A percentile compares a stretch with the other conserved stretches of the same genome.
Conservation (phyloP, 2,888 invertebrate genomes). For the Vanessa cardui region DNA sequence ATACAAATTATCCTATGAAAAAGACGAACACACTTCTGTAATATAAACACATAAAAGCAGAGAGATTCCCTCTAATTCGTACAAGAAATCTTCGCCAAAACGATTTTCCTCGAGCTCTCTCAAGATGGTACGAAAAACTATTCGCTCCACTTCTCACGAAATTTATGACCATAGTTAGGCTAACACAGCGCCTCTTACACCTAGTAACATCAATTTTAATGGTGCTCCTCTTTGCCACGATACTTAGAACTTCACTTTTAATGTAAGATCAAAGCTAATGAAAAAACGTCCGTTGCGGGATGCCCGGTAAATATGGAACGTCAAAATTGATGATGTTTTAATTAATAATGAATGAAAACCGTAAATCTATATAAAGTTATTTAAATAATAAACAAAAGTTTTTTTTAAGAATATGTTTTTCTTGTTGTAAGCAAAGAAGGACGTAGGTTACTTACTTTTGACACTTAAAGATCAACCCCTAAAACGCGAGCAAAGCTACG, state of each 20-base stretch:
- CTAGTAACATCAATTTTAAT: conserved; percentile 20
- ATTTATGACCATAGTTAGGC: conserved; percentile 34
- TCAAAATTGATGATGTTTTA: no score
- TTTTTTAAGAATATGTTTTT: no score
- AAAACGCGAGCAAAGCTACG: no score
- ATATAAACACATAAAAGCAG: conserved; percentile 5
- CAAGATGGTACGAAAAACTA: conserved; percentile 32
- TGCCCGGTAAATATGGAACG: no score
- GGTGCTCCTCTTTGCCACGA: not conserved
- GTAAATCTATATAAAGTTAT: no score
- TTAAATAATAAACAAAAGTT: no score
- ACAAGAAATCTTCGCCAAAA: conserved; percentile 19
- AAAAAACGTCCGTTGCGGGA: no score
- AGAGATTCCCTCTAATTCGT: conserved; percentile 25
- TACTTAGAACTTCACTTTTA: conserved; percentile 1
- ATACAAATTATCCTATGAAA: not conserved
- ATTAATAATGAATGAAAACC: no score
- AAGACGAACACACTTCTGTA: not conserved
- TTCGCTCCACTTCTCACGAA: conserved; percentile 26
- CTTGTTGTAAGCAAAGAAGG: no score
- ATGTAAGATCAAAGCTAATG: not conserved
- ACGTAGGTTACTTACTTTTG: no score
- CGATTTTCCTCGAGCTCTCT: conserved; percentile 16
- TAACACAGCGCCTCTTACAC: conserved; percentile 21
- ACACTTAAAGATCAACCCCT: no score